Evolutionary conservation across 2,797 vertebrate species (phyloP).

Genomic region (Sebastes itinus): DNA sequence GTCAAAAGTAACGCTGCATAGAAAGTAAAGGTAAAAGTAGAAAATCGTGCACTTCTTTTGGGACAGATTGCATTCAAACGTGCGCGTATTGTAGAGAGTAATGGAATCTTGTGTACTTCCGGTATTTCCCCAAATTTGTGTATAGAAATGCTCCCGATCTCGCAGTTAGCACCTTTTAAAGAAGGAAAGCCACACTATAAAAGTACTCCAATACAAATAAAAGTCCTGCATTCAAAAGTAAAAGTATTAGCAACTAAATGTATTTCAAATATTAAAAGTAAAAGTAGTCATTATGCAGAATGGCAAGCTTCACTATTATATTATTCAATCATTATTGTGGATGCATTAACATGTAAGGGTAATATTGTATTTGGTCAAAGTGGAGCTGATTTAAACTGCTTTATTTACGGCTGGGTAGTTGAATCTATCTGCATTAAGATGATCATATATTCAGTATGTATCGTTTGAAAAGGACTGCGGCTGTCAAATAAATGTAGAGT

Average conservation of each 20-base stretch:
- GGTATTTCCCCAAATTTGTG: no score
- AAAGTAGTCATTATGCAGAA: background rate
- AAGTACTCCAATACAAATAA: background rate
- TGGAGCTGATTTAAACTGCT: background rate
- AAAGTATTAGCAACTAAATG: accelerated
- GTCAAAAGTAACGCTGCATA: no score
- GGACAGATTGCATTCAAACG: no score
- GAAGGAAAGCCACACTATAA: background rate
- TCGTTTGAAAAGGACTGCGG: no score
- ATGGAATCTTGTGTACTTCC: no score
- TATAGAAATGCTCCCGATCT: background rate
- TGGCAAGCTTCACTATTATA: background rate
- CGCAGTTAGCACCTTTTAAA: accelerated
- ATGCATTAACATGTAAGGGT: background rate
- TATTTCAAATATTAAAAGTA: background rate
- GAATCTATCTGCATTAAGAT: background rate
- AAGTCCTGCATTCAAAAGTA: background rate
- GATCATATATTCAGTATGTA: background rate
- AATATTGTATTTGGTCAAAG: background rate
- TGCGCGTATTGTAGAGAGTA: no score
- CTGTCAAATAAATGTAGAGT: no score
- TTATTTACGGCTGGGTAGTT: background rate
- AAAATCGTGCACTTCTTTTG: no score
- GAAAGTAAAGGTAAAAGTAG: no score
- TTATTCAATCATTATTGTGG: background rate